Evolutionary conservation across 2,113 vertebrate genomes (phyloP).

Genomic region (human): DNA sequence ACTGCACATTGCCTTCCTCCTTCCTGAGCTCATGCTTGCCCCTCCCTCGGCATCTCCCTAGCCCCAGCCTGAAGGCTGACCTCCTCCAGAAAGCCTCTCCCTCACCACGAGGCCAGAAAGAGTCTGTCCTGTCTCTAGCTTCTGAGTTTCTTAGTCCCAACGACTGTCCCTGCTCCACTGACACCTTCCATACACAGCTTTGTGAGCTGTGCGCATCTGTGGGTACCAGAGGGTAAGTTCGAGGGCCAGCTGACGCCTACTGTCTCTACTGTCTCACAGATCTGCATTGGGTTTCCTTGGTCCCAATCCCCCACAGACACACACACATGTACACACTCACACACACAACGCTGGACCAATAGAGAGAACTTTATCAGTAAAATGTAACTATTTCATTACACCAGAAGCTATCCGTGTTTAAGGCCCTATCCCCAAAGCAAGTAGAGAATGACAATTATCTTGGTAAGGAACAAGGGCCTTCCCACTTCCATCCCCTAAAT

Average conservation of each 20-base stretch:
- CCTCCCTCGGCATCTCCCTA: neutral
- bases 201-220: neutral
- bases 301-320: neutral
- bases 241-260: neutral
- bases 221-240: neutral
- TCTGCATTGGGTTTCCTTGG: neutral
- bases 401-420: neutral
- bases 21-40: rapidly evolving
- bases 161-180: neutral
- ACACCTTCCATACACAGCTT: neutral
- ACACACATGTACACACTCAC: neutral
- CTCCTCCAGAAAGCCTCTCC: neutral
- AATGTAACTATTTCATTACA: neutral
- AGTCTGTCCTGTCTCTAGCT: neutral
- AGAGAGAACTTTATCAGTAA: neutral
- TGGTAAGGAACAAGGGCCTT: neutral
- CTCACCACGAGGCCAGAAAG: neutral
- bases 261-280: rapidly evolving
- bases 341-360: neutral
- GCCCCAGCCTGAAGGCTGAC: neutral
- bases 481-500: constrained; percentile 74
- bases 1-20: neutral
- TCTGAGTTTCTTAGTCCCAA: neutral
- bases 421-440: neutral
- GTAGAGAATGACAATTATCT: neutral